phyloP scores from a whole-genome alignment of 2,113 vertebrate genomes.

The Tetrax tetrax region DNA sequence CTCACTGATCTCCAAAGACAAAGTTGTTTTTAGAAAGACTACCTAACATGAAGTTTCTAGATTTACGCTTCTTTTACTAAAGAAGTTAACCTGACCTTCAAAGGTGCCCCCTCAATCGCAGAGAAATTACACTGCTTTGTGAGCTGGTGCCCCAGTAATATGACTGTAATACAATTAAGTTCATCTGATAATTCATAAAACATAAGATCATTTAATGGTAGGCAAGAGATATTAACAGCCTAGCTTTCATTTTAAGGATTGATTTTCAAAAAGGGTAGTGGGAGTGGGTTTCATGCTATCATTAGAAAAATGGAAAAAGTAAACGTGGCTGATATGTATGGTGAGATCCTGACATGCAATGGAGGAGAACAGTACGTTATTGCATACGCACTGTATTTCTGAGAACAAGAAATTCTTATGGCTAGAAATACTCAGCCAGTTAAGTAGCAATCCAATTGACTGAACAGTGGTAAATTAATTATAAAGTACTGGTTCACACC shows the following conservation, averaged over 20 bases:
- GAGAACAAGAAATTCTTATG: neutral
- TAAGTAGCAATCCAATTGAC: neutral
- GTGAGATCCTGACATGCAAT: neutral
- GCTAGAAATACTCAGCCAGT: neutral
- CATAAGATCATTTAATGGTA: neutral
- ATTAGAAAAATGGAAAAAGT: neutral
- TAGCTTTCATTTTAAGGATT: neutral
- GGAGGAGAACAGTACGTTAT: neutral
- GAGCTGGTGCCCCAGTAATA: neutral
- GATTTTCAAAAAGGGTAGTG: neutral
- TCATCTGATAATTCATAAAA: neutral
- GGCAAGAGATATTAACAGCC: neutral
- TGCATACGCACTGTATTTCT: neutral
- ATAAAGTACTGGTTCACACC: neutral
- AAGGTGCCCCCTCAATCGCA: neutral
- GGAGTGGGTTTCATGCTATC: neutral
- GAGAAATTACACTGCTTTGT: neutral
- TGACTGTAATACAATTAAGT: neutral
- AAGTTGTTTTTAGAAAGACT: neutral
- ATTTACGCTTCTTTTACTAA: neutral
- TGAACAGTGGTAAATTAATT: neutral
- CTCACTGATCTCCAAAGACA: neutral
- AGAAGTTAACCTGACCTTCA: neutral
- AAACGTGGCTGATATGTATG: neutral
- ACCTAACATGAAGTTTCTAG: neutral